Evolutionary conservation across 2,888 invertebrate species (phyloP).

Genomic region (Margaritifera margaritifera): DNA sequence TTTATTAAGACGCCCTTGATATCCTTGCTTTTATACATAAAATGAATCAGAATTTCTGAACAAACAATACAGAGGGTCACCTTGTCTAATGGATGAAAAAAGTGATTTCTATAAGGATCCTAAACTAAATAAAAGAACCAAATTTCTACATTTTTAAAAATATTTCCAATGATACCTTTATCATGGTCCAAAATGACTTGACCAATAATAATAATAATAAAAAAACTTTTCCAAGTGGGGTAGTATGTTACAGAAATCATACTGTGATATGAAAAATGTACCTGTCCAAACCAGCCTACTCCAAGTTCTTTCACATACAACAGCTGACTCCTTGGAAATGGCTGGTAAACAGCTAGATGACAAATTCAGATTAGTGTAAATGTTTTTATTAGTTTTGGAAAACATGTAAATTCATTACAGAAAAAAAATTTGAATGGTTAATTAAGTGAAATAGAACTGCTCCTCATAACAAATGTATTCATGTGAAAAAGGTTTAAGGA

Average conservation of each 20-base stretch:
- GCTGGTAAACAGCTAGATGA: slow-evolving; percentile 51
- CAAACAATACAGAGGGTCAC: too few species aligned
- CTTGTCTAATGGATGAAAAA: too few species aligned
- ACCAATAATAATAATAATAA: too few species aligned
- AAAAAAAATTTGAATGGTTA: not conserved
- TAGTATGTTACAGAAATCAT: not conserved
- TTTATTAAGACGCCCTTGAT: too few species aligned
- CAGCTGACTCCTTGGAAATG: slow-evolving; percentile 83
- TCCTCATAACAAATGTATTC: not conserved
- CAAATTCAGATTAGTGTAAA: slow-evolving; percentile 1
- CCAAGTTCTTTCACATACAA: slow-evolving; percentile 88
- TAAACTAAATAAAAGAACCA: too few species aligned
- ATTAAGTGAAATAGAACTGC: not conserved
- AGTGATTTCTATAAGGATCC: too few species aligned
- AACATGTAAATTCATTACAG: not conserved
- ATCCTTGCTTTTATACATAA: too few species aligned
- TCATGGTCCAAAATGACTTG: too few species aligned
- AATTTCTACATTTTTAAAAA: too few species aligned
- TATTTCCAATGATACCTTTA: too few species aligned
- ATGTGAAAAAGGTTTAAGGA: not conserved
- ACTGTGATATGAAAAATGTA: slow-evolving; percentile 48
- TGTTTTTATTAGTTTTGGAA: not conserved
- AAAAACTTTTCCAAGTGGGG: not conserved
- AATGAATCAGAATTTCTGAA: too few species aligned
- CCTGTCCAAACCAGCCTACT: slow-evolving; percentile 88